Evolutionary conservation across 2,797 vertebrate genomes (phyloP), one percentile per base, ranked within the genome.

Genomic region (Hyperoplus immaculatus): DNA sequence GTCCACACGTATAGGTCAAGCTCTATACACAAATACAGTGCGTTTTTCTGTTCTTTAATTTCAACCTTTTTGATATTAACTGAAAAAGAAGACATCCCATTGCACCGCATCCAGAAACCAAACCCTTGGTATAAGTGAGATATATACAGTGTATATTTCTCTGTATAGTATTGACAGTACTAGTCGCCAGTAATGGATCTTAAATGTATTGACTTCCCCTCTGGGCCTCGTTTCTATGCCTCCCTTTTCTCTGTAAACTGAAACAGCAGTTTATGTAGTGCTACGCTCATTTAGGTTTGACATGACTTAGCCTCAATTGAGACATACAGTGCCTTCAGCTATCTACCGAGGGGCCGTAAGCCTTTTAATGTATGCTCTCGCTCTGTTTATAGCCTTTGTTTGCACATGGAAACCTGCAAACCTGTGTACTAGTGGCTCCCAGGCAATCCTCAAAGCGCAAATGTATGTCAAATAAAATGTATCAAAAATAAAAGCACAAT

Each of bases 181-280:
- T 29, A 70, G 45, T 63, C n/a, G 5, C 10, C 66, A 9, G 11
- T 18, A 82, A 41, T 3, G 49, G 41, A 60, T 62, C 41, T 69
- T 46, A 69, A 79, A 50, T 73, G 39, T 72, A 57, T 57, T 13
- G 41, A 50, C 84, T 63, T 45, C 39, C 59, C 67, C 65, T 68
- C 49, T 21, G 39, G 60, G 72, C 62, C 64, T 81, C 9, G 16
- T 75, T 77, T 78, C 53, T 46, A 62, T 73, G 14, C 8, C 8
- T 53, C 36, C 29, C 29, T n/a, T 5, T 41, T 81, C 41, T 60
- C 16, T 77, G 29, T 69, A 60, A 77, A 69, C 42, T 50, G 49
- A 78, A 63, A 66, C 55, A 87, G 77, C 54, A 60, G 55, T 42
- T 47, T 4, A 61, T 56, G 43, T 36, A 42, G 45, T 61, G 63